phyloP scores from a whole-genome alignment of 2,888 invertebrate species.

The Chromoteleia sp. region DNA sequence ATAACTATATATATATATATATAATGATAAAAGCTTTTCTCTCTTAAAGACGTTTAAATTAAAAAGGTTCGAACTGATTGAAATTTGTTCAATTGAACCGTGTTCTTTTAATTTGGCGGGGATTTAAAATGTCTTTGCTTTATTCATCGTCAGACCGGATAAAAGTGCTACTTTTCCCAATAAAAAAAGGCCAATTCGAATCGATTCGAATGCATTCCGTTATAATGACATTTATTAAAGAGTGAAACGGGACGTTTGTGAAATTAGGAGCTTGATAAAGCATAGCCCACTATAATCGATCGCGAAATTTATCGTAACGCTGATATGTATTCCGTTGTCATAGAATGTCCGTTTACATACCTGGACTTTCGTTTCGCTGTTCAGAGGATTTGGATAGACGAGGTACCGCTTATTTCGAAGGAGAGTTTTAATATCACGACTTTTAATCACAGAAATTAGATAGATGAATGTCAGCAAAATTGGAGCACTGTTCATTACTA shows the following conservation, averaged over 20 bases:
- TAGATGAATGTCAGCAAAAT: constrained; percentile 6
- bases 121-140: constrained; percentile 47
- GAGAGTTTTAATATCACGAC: constrained; percentile 55
- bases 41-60: constrained; percentile 14
- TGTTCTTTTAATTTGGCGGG: constrained; percentile 30
- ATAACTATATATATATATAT: too few species aligned
- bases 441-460: constrained; percentile 29
- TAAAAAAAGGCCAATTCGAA: constrained; percentile 8
- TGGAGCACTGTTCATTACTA: constrained; percentile 19
- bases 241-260: constrained; percentile 49
- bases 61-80: constrained; percentile 13
- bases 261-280: constrained; percentile 40
- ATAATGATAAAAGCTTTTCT: too few species aligned
- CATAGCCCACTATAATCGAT: constrained; percentile 27
- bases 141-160: constrained; percentile 31
- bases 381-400: constrained; percentile 77
- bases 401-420: constrained; percentile 74
- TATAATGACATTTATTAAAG: constrained; percentile 51
- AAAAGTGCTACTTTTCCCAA: constrained; percentile 36
- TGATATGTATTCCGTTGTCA: neutral
- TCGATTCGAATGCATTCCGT: constrained; percentile 46
- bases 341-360: constrained; percentile 66
- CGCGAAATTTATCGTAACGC: too few species aligned
- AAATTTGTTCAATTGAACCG: constrained; percentile 27
- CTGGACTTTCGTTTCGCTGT: constrained; percentile 79